These are phyloP conservation scores for Mesorhabditis spiculigera DNA, from an alignment of 2,888 invertebrate species.

Conservation along the genomic window DNA sequence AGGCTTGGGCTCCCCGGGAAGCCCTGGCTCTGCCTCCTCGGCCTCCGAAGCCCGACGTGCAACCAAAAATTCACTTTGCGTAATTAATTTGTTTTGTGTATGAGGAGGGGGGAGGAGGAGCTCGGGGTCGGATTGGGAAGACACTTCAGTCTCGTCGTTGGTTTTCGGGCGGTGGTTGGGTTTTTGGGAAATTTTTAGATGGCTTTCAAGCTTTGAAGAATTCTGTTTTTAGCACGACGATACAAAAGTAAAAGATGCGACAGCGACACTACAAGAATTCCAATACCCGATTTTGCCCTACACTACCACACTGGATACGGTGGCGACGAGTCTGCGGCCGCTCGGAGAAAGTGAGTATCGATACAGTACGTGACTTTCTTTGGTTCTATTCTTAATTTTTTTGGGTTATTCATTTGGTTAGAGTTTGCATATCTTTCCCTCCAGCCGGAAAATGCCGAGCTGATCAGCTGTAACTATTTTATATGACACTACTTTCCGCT, in stretches of 20 bases:
- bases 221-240: constrained; percentile 1
- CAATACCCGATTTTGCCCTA: no score
- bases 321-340: background rate
- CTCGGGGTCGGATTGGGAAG: background rate
- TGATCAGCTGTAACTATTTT: no score
- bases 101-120: constrained; percentile 1
- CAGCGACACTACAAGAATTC: background rate
- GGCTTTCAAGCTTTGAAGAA: constrained; percentile 1
- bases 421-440: no score
- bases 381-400: no score
- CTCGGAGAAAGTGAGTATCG: background rate
- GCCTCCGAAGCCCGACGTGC: background rate
- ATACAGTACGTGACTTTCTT: no score
- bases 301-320: background rate
- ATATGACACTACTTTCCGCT: no score
- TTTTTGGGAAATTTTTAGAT: background rate
- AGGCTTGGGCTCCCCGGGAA: background rate
- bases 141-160: no score
- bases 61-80: constrained; percentile 4
- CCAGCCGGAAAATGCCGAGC: no score
- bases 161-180: no score
- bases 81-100: constrained; percentile 3
- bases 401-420: no score
- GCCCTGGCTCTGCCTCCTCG: background rate
- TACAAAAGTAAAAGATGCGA: background rate